A percentile compares a stretch with the other conserved stretches of the same genome.
These are phyloP conservation scores for Coluber constrictor DNA, from an alignment of 2,797 vertebrate species.

Conservation along the genomic window DNA sequence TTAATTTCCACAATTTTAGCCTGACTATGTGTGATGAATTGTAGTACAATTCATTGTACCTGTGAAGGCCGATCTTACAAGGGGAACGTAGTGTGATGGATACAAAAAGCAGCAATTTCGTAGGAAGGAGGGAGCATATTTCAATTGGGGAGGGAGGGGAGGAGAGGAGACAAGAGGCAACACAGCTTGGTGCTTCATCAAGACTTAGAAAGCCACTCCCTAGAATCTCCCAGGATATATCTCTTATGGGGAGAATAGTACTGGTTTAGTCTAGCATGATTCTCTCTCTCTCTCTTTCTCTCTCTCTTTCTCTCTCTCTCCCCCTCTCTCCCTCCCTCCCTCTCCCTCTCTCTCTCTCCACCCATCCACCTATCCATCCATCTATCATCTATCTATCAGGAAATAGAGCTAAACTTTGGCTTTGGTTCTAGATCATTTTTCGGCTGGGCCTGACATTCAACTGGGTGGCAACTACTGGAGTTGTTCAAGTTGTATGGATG, in stretches of 20 bases:
- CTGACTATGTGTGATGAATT: background rate
- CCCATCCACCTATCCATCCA: too few relatives aligned
- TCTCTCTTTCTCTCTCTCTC: too few relatives aligned
- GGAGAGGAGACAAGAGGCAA: background rate
- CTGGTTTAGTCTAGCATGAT: background rate
- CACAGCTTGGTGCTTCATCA: background rate
- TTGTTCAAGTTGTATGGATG: background rate
- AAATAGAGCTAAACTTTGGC: background rate
- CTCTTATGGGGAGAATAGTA: background rate
- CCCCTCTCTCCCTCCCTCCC: too few relatives aligned
- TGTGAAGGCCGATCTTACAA: too few relatives aligned
- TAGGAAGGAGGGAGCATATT: background rate
- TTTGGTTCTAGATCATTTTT: background rate
- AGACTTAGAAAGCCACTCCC: background rate
- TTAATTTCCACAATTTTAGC: background rate
- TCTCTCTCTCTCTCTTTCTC: too few relatives aligned
- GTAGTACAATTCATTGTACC: too few relatives aligned
- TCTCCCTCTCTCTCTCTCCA: too few relatives aligned
- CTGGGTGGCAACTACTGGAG: background rate
- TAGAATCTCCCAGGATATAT: background rate
- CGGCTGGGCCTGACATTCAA: background rate
- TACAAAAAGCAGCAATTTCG: background rate
- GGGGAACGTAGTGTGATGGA: background rate
- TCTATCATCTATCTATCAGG: background rate
- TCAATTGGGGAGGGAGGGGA: background rate